Base-by-base conservation (phyloP, 1,140 invertebrate genomes). In the Telenomus remus region DNA sequence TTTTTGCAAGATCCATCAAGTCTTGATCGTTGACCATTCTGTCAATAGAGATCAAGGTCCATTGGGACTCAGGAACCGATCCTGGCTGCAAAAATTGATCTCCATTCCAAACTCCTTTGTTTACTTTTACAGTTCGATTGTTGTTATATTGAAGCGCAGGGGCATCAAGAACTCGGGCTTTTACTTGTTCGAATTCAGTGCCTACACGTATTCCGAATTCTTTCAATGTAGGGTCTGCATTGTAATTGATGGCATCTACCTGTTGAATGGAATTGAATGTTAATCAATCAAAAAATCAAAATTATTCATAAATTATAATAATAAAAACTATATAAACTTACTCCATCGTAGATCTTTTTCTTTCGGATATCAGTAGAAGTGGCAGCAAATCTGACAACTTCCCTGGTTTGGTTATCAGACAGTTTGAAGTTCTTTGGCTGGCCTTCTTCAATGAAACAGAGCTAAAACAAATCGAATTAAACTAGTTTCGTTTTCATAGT, bases 341-440 rank as follows among this genome's bases (percentile, higher is more conserved):
- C 88, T 10, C 90, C 84, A 7, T 90, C 81, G 77, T 90, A 84
- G 16, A 95, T 95, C 80, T 92, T 94, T 0, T 66, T 0, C 78
- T 92, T 92, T 0, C 94, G 88, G 0, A 76, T 80, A 2, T 87
- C 77, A 0, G 93, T 91, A 4, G 85, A 78, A 0, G 91, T 93
- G 0, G 93, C 93, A 0, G 93, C 90, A 43, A 79, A 27, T 74
- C 16, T 81, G 0, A 95, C 93, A 92, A 95, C 93, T 0, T 79
- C 85, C 0, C 89, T 64, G 0, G 93, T 91, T 83, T 94, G 93
- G 0, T 39, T 69, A 44, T 91, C 90, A 47, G 84, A 82, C 75
- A 92, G 80, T 80, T 90, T 91, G 34, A 82, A 86, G 46, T 87
- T 87, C n/a, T 84, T 79, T 7, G 90, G 86, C 85, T 95, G 93